Evolutionary conservation across 2,888 invertebrate species (phyloP).

Genomic region (Notodonta ziczac): DNA sequence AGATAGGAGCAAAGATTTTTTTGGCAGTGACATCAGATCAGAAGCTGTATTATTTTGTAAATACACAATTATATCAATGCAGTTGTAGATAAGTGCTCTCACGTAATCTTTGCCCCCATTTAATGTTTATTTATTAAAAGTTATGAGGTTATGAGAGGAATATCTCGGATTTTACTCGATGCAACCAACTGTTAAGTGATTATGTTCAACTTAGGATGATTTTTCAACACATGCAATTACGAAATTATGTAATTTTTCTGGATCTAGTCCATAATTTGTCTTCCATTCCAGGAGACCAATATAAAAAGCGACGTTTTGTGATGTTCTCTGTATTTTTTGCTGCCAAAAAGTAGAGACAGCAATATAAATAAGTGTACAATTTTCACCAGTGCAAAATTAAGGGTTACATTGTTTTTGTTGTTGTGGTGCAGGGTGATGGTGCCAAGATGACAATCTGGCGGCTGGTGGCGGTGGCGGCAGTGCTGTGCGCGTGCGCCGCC

Average conservation of each 20-base stretch:
- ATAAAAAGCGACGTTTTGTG: no score
- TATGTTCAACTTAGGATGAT: no score
- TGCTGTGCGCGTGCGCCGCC: slow-evolving; percentile 60
- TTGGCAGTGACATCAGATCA: slow-evolving; percentile 37
- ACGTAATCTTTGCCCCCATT: slow-evolving; percentile 38
- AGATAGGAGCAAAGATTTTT: slow-evolving; percentile 21
- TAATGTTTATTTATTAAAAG: slow-evolving; percentile 37
- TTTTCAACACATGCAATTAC: no score
- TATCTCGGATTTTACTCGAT: slow-evolving; percentile 10
- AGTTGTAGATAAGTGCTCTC: slow-evolving; percentile 33
- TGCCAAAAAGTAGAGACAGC: no score
- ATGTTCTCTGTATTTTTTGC: no score
- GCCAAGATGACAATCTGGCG: slow-evolving; percentile 72
- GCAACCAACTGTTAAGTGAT: background rate
- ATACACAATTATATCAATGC: slow-evolving; percentile 34
- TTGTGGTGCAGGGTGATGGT: slow-evolving; percentile 73
- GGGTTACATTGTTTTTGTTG: background rate
- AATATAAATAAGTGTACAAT: no score
- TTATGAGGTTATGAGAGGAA: slow-evolving; percentile 30
- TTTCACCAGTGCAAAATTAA: no score
- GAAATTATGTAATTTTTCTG: no score
- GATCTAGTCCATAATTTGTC: no score
- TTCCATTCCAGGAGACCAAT: no score
- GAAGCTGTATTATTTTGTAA: slow-evolving; percentile 31
- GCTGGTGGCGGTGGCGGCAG: slow-evolving; percentile 57